A percentile compares a stretch with the other conserved stretches of the same genome.
These are phyloP conservation scores for Aphidius colemani DNA, from an alignment of 2,888 invertebrate genomes.

Conservation along the genomic window DNA sequence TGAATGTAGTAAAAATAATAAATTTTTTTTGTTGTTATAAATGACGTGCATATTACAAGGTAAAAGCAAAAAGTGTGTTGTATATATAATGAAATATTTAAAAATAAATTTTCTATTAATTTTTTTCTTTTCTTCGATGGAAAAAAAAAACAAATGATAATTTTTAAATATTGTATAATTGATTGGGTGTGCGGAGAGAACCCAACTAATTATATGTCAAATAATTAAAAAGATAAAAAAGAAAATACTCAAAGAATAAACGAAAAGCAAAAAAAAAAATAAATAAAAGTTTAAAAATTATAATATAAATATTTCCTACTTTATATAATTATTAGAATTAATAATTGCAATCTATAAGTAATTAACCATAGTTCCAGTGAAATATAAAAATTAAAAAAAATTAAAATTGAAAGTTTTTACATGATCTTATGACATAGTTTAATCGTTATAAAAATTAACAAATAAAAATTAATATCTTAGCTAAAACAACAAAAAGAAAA, in stretches of 20 bases:
- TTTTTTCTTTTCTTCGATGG: too few relatives aligned
- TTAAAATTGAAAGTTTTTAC: slow-evolving; percentile 56
- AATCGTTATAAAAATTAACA: slow-evolving; percentile 18
- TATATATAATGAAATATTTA: too few relatives aligned
- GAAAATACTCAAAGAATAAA: slow-evolving; percentile 9
- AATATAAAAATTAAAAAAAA: slow-evolving; percentile 40
- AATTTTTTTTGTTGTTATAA: too few relatives aligned
- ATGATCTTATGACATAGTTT: slow-evolving; percentile 32
- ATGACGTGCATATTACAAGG: too few relatives aligned
- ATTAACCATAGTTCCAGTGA: slow-evolving; percentile 38
- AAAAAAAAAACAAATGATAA: too few relatives aligned
- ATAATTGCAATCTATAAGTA: slow-evolving; percentile 43
- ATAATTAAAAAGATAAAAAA: slow-evolving; percentile 26
- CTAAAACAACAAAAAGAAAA: slow-evolving; percentile 26
- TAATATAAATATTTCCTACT: slow-evolving; percentile 52
- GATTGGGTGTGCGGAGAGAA: too few relatives aligned
- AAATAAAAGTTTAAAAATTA: slow-evolving; percentile 11
- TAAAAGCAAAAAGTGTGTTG: too few relatives aligned
- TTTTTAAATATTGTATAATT: too few relatives aligned
- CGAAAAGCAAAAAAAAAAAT: slow-evolving; percentile 13
- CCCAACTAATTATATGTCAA: background rate
- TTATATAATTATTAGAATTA: slow-evolving; percentile 50
- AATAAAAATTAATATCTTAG: slow-evolving; percentile 32
- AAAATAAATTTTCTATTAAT: too few relatives aligned
- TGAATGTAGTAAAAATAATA: too few relatives aligned